These are phyloP conservation scores for Ophonus ardosiacus DNA, from an alignment of 2,888 invertebrate species.

Conservation along the genomic window DNA sequence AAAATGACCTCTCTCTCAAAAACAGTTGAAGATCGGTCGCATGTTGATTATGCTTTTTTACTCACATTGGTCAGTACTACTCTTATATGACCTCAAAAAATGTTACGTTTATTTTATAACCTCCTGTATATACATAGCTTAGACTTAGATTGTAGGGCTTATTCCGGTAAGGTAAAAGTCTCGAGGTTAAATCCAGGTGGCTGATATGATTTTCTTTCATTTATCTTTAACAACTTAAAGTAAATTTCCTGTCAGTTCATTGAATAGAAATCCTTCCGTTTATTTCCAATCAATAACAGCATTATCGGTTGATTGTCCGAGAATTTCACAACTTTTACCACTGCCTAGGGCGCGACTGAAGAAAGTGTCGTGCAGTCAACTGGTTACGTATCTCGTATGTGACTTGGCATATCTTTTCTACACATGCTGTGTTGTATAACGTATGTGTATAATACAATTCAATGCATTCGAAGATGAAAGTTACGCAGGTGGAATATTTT, in stretches of 20 bases:
- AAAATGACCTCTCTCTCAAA: no score
- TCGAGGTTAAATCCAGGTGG: no score
- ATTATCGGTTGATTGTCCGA: background rate
- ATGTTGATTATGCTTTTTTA: no score
- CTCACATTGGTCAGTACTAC: no score
- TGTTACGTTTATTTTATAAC: no score
- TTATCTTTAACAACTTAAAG: background rate
- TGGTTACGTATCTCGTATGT: background rate
- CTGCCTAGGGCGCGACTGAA: background rate
- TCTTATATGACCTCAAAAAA: no score
- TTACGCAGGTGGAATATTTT: background rate
- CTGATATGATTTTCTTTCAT: no score
- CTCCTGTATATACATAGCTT: no score
- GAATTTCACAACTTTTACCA: conserved; percentile 3
- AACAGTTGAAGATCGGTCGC: no score
- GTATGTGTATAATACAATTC: conserved; percentile 42
- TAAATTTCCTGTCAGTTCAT: background rate
- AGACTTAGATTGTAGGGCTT: no score
- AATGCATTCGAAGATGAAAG: conserved; percentile 49
- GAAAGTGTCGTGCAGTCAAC: background rate
- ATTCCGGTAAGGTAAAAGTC: no score
- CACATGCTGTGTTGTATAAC: conserved; percentile 43
- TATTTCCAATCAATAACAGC: background rate
- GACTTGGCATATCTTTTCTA: background rate
- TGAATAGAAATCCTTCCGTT: background rate